Conservation (phyloP, 2,113 vertebrate genomes). For the Eleginops maclovinus region DNA sequence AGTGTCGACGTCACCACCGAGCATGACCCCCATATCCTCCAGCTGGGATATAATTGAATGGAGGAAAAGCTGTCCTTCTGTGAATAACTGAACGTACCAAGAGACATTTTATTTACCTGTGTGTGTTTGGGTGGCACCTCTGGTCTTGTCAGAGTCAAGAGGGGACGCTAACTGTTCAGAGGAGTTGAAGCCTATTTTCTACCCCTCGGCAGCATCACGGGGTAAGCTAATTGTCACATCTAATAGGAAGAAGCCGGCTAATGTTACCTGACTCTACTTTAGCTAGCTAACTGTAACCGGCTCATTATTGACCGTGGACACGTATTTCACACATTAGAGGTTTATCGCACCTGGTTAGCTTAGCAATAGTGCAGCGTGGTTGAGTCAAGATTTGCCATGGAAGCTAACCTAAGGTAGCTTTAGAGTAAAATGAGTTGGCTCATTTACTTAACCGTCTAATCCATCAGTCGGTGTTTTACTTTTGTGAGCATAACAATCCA, state of each 20-base stretch:
- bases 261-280: background rate
- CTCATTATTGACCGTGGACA: background rate
- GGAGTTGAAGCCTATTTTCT: conserved; percentile 41
- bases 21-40: conserved; percentile 25
- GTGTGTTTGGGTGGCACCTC: background rate
- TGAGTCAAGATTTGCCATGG: background rate
- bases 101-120: background rate
- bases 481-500: background rate
- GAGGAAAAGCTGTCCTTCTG: background rate
- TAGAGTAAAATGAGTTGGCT: background rate
- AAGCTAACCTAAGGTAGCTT: conserved; percentile 7
- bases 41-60: conserved; percentile 26
- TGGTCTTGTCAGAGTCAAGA: background rate
- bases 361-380: too few relatives aligned
- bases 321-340: background rate
- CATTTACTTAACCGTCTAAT: background rate
- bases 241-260: conserved; percentile 45
- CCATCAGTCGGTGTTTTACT: too few relatives aligned
- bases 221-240: conserved; percentile 66
- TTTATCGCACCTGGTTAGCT: background rate
- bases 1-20: conserved; percentile 34
- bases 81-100: conserved; percentile 3
- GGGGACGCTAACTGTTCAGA: background rate
- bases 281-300: background rate
- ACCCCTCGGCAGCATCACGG: conserved; percentile 49